These are phyloP conservation scores for Drosophila orosa DNA, from an alignment of 1,140 invertebrate species.

Conservation along the genomic window DNA sequence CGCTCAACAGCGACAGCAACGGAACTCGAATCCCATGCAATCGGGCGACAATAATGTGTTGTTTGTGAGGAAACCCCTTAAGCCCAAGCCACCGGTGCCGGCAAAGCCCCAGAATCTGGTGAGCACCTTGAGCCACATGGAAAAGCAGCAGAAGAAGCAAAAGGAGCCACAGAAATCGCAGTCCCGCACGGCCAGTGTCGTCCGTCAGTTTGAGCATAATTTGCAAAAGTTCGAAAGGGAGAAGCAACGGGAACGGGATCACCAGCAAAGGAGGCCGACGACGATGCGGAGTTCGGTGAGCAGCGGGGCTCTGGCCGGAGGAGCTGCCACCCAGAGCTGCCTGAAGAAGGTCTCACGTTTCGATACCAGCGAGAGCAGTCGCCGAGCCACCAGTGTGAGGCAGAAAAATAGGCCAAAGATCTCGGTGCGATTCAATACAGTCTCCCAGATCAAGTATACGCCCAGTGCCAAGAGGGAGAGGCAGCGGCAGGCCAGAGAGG, in stretches of 20 bases:
- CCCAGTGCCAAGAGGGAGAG: slow-evolving; percentile 66
- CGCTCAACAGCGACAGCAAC: slow-evolving; percentile 73
- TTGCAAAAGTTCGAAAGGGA: slow-evolving; percentile 85
- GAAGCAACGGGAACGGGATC: slow-evolving; percentile 72
- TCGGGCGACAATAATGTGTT: slow-evolving; percentile 48
- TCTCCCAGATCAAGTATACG: slow-evolving; percentile 83
- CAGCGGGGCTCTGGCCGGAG: slow-evolving; percentile 69
- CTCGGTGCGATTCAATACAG: slow-evolving; percentile 85
- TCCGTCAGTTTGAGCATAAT: slow-evolving; percentile 85
- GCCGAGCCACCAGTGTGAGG: slow-evolving; percentile 82
- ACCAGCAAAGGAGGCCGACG: slow-evolving; percentile 56
- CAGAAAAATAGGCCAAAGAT: slow-evolving; percentile 77
- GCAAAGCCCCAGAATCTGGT: slow-evolving; percentile 77
- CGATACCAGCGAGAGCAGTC: slow-evolving; percentile 64
- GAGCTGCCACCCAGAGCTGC: slow-evolving; percentile 65
- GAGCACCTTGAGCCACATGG: slow-evolving; percentile 66
- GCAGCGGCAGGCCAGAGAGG: slow-evolving; percentile 15
- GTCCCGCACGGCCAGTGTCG: slow-evolving; percentile 78
- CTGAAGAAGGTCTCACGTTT: slow-evolving; percentile 80
- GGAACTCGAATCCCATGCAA: slow-evolving; percentile 77
- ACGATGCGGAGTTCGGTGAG: slow-evolving; percentile 74
- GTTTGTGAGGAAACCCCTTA: slow-evolving; percentile 66
- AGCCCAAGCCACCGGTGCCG: slow-evolving; percentile 75
- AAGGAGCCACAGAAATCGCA: slow-evolving; percentile 37
- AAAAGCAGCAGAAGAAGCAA: slow-evolving; percentile 43